A percentile compares a stretch with the other conserved stretches of the same genome.
phyloP scores from a whole-genome alignment of 2,113 vertebrate species.

The Microcebus tavaratra region DNA sequence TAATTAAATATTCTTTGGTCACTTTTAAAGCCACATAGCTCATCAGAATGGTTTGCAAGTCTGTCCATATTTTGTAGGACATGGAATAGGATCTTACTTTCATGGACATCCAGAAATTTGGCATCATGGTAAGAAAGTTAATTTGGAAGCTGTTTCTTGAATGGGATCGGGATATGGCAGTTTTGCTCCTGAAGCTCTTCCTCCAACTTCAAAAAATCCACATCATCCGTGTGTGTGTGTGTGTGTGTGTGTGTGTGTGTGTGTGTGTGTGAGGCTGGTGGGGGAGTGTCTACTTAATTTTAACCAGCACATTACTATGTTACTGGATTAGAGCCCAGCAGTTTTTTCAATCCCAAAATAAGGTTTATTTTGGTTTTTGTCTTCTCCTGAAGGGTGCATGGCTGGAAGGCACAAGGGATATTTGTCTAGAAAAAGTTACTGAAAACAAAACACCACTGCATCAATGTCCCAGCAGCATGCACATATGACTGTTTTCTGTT shows the following conservation, averaged over 20 bases:
- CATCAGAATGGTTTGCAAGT: conserved; percentile 88
- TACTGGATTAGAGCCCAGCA: conserved; percentile 44
- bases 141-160: neutral
- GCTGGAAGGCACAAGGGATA: conserved; percentile 54
- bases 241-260: accelerated
- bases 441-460: conserved; percentile 39
- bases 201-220: neutral
- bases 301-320: conserved; percentile 40
- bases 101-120: conserved; percentile 97
- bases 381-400: conserved; percentile 40
- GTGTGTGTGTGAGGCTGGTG: accelerated
- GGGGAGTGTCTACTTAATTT: neutral
- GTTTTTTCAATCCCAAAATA: conserved; percentile 54
- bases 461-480: conserved; percentile 39
- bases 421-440: conserved; percentile 62
- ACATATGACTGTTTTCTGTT: conserved; percentile 69
- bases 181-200: neutral
- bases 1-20: conserved; percentile 70
- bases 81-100: conserved; percentile 96
- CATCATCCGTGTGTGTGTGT: neutral
- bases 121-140: conserved; percentile 93
- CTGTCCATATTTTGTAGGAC: conserved; percentile 95
- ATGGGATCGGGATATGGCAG: neutral
- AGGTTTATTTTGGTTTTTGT: conserved; percentile 62
- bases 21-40: conserved; percentile 87